These are phyloP conservation scores for Leptobrachium ailaonicum DNA, from an alignment of 2,113 vertebrate species.

Conservation along the genomic window DNA sequence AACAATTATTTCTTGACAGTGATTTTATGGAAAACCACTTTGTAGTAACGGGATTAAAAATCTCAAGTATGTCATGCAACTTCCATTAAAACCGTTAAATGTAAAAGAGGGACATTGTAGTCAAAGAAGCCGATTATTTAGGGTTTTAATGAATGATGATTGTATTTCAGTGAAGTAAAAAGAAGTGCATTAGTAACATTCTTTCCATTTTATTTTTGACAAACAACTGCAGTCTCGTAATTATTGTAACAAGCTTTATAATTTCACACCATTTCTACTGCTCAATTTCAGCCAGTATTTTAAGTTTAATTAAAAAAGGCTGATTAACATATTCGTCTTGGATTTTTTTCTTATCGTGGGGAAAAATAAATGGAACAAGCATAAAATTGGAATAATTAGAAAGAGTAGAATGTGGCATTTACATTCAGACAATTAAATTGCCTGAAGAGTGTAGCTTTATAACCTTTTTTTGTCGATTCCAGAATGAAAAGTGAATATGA, in stretches of 20 bases:
- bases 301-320: slow-evolving; percentile 28
- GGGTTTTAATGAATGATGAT: slow-evolving; percentile 18
- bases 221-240: slow-evolving; percentile 9
- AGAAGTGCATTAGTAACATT: slow-evolving; percentile 19
- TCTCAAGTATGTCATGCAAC: no score
- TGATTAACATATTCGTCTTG: slow-evolving; percentile 40
- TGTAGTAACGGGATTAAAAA: no score
- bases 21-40: no score
- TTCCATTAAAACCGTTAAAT: no score
- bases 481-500: not conserved
- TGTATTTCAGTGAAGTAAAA: slow-evolving; percentile 3
- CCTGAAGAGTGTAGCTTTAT: not conserved
- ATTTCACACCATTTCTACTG: slow-evolving; percentile 35
- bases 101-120: no score
- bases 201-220: slow-evolving; percentile 27
- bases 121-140: slow-evolving; percentile 3
- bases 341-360: slow-evolving; percentile 27
- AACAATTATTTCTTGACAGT: no score
- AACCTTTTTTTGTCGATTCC: not conserved
- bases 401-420: slow-evolving; percentile 7
- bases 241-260: slow-evolving; percentile 32
- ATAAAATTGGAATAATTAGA: slow-evolving; percentile 32
- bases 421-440: not conserved
- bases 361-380: slow-evolving; percentile 32
- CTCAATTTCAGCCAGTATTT: slow-evolving; percentile 17